These are phyloP conservation scores for Diarsia mendica DNA, from an alignment of 2,888 invertebrate genomes.

Conservation along the genomic window DNA sequence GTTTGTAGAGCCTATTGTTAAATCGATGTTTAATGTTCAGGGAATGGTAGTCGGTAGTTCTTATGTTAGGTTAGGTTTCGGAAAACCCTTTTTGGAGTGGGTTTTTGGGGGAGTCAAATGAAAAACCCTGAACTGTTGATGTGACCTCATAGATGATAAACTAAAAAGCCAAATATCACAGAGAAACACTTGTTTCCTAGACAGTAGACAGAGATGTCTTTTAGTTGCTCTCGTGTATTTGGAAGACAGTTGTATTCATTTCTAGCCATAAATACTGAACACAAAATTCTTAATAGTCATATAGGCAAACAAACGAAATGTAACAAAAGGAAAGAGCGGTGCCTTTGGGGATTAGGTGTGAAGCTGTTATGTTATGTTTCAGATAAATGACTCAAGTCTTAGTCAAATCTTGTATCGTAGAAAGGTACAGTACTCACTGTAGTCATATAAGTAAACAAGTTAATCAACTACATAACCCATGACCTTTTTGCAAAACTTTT, in stretches of 20 bases:
- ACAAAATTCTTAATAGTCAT: too few species aligned
- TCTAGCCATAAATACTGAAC: not conserved
- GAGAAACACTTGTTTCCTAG: not conserved
- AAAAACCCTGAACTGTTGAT: not conserved
- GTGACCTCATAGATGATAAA: not conserved
- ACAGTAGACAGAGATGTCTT: not conserved
- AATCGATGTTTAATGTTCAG: conserved; percentile 40
- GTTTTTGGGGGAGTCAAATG: not conserved
- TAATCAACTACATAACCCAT: too few species aligned
- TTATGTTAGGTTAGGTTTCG: too few species aligned
- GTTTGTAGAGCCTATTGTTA: conserved; percentile 19
- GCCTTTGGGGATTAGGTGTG: too few species aligned
- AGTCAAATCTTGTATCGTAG: too few species aligned
- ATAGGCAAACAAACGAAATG: too few species aligned
- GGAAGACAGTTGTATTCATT: not conserved
- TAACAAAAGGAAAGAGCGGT: too few species aligned
- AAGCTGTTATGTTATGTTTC: too few species aligned
- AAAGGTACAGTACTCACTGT: too few species aligned
- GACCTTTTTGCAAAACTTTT: not conserved
- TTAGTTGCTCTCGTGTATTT: not conserved
- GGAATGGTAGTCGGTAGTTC: not conserved
- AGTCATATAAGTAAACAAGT: too few species aligned
- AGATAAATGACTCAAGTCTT: too few species aligned
- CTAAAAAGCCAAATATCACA: not conserved
- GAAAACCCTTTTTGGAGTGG: not conserved